Conservation (phyloP, 2,113 vertebrate genomes). For the Acanthisitta chloris region DNA sequence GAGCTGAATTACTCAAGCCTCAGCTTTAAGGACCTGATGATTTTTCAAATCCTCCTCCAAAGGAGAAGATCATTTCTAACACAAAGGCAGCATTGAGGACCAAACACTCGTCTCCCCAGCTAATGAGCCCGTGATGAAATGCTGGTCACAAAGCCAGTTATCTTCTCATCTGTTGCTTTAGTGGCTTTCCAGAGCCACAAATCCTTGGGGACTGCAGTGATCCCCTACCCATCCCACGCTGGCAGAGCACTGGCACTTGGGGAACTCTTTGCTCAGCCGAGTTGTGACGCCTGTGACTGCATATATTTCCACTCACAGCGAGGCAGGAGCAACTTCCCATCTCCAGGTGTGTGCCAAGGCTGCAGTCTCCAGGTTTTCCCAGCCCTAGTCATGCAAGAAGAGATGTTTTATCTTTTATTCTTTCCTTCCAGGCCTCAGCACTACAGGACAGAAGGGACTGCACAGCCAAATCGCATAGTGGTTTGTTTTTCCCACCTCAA, state of each 20-base stretch:
- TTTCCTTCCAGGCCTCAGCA: background rate
- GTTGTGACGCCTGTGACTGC: accelerated
- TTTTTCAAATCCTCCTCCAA: background rate
- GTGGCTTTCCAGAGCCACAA: background rate
- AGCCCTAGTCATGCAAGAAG: background rate
- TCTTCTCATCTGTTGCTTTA: background rate
- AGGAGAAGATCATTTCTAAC: background rate
- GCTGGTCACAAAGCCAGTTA: conserved; percentile 52
- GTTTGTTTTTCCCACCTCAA: background rate
- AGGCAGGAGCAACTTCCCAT: background rate
- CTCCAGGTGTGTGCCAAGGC: background rate
- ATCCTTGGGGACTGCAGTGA: background rate
- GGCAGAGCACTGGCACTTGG: background rate
- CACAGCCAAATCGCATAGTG: background rate
- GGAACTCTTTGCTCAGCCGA: background rate
- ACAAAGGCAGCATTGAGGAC: conserved; percentile 81
- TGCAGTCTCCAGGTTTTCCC: background rate
- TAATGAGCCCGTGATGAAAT: conserved; percentile 79
- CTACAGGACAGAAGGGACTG: accelerated
- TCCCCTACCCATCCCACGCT: accelerated
- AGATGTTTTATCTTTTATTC: background rate
- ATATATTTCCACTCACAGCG: accelerated
- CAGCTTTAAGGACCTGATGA: background rate
- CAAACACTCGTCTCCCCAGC: background rate
- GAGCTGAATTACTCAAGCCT: background rate